A percentile compares a stretch with the other conserved stretches of the same genome.
Evolutionary conservation across 1,140 invertebrate genomes (phyloP).

Genomic region (Forficula auricularia): DNA sequence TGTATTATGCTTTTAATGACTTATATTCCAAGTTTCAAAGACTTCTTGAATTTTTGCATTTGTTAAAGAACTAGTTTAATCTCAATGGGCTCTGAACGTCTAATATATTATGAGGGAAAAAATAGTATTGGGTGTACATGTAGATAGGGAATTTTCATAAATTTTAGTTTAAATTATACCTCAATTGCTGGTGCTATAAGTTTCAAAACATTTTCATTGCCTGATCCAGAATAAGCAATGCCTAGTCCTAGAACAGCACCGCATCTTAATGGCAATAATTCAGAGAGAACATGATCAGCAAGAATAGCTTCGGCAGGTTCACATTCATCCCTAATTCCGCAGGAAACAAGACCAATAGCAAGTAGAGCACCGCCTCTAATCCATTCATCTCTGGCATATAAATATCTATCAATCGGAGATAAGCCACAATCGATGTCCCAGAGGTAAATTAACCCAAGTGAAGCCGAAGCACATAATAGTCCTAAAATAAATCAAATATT

Average conservation of each 20-base stretch:
- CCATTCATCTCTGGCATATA: constrained; percentile 45
- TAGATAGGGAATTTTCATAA: too few relatives aligned
- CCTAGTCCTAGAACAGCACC: constrained; percentile 43
- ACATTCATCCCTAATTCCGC: constrained; percentile 47
- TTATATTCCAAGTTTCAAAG: too few relatives aligned
- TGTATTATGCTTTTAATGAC: too few relatives aligned
- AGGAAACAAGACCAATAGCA: constrained; percentile 48
- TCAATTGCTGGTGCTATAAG: constrained; percentile 33
- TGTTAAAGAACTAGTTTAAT: too few relatives aligned
- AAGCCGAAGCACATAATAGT: constrained; percentile 45
- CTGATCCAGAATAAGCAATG: constrained; percentile 48
- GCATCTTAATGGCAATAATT: constrained; percentile 33
- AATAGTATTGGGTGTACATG: too few relatives aligned
- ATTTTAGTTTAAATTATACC: too few relatives aligned
- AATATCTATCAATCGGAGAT: constrained; percentile 46
- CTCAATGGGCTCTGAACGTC: too few relatives aligned
- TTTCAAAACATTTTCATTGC: constrained; percentile 39
- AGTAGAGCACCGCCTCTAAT: constrained; percentile 47
- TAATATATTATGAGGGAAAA: too few relatives aligned
- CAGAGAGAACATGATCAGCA: constrained; percentile 40
- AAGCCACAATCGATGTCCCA: constrained; percentile 53
- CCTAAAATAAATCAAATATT: constrained; percentile 19
- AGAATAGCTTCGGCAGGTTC: constrained; percentile 48
- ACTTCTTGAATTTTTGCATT: too few relatives aligned
- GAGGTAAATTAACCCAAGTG: constrained; percentile 40